phyloP scores from a whole-genome alignment of 2,797 vertebrate genomes.

The Pseudochirops corinnae region DNA sequence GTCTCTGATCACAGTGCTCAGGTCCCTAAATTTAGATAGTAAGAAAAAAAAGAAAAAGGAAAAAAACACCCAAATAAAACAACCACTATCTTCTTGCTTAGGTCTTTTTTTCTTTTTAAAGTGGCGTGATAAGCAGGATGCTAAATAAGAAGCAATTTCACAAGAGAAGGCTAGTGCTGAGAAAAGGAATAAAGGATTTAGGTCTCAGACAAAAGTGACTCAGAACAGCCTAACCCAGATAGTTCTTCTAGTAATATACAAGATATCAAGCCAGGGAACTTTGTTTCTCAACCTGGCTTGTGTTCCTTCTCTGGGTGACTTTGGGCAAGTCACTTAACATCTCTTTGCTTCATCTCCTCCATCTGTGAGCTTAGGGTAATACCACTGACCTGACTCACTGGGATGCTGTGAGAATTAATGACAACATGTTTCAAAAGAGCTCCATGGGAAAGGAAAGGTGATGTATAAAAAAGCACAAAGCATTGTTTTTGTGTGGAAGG shows the following conservation, averaged over 20 bases:
- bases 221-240: accelerated
- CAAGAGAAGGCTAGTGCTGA: neutral
- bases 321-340: neutral
- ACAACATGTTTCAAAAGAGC: neutral
- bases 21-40: conserved; percentile 43
- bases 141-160: accelerated
- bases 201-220: neutral
- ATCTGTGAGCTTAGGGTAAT: neutral
- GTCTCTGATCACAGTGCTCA: conserved; percentile 34
- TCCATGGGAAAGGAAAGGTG: neutral
- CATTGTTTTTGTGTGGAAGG: neutral
- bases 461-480: neutral
- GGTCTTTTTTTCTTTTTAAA: neutral
- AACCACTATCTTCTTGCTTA: neutral
- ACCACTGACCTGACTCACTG: too few species aligned
- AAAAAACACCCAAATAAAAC: neutral
- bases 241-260: accelerated
- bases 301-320: neutral
- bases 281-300: accelerated
- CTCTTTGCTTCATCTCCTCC: neutral
- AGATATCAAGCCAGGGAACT: accelerated
- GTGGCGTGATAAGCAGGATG: neutral
- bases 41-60: neutral
- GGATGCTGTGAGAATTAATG: neutral
- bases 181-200: neutral